Evolutionary conservation across 2,888 invertebrate species (phyloP).

Genomic region (Patella pellucida): DNA sequence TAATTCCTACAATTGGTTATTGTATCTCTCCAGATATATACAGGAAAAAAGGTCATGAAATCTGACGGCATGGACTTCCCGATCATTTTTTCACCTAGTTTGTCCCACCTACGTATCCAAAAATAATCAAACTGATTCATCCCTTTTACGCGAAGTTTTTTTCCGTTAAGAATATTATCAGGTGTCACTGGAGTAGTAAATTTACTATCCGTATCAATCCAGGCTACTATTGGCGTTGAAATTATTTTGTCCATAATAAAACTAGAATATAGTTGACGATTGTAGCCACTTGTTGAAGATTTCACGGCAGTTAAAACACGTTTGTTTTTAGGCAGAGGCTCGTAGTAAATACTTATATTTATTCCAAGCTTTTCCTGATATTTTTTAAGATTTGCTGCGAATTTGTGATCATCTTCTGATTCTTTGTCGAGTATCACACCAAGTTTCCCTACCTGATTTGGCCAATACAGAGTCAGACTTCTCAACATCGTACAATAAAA

Average conservation of each 20-base stretch:
- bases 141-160: neutral
- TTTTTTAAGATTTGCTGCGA: neutral
- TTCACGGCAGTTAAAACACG: neutral
- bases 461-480: neutral
- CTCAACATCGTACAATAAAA: neutral
- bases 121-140: neutral
- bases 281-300: no score
- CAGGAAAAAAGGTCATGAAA: neutral
- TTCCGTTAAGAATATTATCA: neutral
- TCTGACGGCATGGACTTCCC: neutral
- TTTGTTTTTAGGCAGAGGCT: neutral
- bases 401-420: neutral
- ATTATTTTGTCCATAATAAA: no score
- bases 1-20: no score
- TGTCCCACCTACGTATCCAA: neutral
- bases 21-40: neutral
- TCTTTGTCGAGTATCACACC: neutral
- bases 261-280: no score
- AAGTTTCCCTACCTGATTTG: neutral
- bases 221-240: no score
- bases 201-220: no score
- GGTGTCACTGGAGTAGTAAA: neutral
- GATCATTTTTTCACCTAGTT: neutral
- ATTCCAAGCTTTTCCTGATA: neutral
- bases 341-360: neutral